These are phyloP conservation scores for Kryptolebias marmoratus DNA, from an alignment of 2,113 vertebrate species.

Conservation along the genomic window DNA sequence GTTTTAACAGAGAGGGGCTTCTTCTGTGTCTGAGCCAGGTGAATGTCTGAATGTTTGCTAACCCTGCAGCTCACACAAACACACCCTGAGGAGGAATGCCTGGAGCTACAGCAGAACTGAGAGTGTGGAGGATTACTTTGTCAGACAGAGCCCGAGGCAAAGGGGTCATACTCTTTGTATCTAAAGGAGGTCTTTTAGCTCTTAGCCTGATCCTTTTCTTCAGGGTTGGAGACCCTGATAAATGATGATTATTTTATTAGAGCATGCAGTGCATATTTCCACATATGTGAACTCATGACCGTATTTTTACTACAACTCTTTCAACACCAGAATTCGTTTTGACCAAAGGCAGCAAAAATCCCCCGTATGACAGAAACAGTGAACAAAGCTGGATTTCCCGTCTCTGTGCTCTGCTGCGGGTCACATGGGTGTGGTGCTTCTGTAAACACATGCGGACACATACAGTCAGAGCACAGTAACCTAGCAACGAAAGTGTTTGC, in stretches of 20 bases:
- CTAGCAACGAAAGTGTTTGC: slow-evolving; percentile 64
- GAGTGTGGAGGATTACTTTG: not conserved
- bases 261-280: not conserved
- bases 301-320: not conserved
- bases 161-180: not conserved
- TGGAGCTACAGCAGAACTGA: not conserved
- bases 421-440: slow-evolving; percentile 57
- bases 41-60: slow-evolving; percentile 1
- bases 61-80: not conserved
- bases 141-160: not conserved
- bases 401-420: slow-evolving; percentile 20
- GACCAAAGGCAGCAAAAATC: slow-evolving; percentile 28
- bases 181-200: not conserved
- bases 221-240: not conserved
- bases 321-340: not conserved
- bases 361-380: not conserved
- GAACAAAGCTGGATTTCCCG: slow-evolving; percentile 10
- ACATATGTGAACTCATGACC: not conserved
- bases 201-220: not conserved
- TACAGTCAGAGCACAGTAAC: slow-evolving; percentile 24
- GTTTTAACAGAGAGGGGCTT: slow-evolving; percentile 9
- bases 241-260: not conserved
- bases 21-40: slow-evolving; percentile 13
- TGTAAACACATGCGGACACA: slow-evolving; percentile 22
- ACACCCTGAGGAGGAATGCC: not conserved